Percentiles rank a stretch among this genome's conserved stretches.
These are phyloP conservation scores for Gallinago stenura DNA, from an alignment of 2,797 vertebrate genomes.

Conservation along the genomic window DNA sequence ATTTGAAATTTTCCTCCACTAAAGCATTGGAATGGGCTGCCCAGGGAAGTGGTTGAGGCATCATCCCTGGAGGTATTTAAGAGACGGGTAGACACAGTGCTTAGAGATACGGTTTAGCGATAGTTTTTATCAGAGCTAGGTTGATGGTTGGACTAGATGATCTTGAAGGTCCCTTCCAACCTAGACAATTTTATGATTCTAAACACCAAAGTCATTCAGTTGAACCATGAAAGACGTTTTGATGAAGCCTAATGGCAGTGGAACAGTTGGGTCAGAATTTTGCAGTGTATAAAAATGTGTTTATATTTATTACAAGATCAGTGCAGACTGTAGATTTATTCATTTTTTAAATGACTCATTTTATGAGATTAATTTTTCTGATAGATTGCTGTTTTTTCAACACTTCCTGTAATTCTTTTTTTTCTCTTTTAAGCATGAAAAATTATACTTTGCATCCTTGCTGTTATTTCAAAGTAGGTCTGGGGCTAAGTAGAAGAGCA, in stretches of 20 bases:
- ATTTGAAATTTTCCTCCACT: background rate
- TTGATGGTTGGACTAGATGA: no score
- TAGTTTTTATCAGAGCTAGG: no score
- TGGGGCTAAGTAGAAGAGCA: background rate
- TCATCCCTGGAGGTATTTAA: no score
- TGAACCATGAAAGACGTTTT: background rate
- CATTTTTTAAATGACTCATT: background rate
- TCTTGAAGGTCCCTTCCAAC: no score
- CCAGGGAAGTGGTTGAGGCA: no score
- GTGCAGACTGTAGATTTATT: background rate
- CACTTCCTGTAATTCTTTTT: background rate
- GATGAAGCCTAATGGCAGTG: background rate
- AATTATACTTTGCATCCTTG: background rate
- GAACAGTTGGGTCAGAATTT: background rate
- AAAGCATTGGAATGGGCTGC: no score
- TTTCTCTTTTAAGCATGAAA: background rate
- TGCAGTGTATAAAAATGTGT: background rate
- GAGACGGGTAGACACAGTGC: no score
- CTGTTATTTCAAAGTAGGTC: background rate
- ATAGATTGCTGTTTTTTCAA: background rate
- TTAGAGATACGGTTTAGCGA: no score
- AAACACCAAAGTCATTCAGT: background rate
- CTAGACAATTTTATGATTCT: no score
- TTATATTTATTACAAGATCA: background rate
- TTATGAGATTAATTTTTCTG: background rate